These are phyloP conservation scores for Osedax frankpressi DNA, from an alignment of 2,888 invertebrate species.

Conservation along the genomic window DNA sequence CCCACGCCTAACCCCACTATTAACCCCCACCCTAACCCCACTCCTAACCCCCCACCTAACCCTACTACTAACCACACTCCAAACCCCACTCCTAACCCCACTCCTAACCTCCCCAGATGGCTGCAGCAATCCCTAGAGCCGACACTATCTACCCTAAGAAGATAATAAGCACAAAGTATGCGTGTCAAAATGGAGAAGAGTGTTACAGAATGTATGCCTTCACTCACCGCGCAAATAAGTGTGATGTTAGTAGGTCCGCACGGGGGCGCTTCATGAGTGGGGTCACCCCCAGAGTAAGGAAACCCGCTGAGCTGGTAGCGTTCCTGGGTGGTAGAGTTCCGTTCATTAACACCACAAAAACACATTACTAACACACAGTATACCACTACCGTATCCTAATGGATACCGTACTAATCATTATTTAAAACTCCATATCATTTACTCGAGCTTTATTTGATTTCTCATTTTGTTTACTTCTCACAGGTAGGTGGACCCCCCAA, in stretches of 20 bases:
- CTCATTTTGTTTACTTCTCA: background rate
- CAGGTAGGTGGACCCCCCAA: conserved; percentile 33
- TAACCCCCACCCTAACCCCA: background rate
- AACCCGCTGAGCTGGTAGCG: no score
- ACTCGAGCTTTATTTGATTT: background rate
- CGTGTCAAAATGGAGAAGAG: background rate
- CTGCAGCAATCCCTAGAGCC: background rate
- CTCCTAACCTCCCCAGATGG: background rate
- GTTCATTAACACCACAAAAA: no score
- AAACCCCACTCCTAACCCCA: background rate
- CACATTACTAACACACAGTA: no score
- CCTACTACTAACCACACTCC: background rate
- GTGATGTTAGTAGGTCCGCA: conserved; percentile 8
- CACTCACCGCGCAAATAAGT: conserved; percentile 8
- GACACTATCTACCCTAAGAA: background rate
- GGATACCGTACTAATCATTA: no score
- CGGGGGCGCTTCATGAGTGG: no score
- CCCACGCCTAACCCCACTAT: background rate
- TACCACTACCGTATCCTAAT: no score
- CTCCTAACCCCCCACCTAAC: background rate
- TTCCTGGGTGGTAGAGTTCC: no score
- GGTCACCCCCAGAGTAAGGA: no score
- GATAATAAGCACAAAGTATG: background rate
- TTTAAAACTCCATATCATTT: no score
- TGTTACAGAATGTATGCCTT: conserved; percentile 11